Evolutionary conservation across 2,888 invertebrate genomes (phyloP), one percentile per base, ranked within the genome.

Genomic region (Caenorhabditis uteleia): DNA sequence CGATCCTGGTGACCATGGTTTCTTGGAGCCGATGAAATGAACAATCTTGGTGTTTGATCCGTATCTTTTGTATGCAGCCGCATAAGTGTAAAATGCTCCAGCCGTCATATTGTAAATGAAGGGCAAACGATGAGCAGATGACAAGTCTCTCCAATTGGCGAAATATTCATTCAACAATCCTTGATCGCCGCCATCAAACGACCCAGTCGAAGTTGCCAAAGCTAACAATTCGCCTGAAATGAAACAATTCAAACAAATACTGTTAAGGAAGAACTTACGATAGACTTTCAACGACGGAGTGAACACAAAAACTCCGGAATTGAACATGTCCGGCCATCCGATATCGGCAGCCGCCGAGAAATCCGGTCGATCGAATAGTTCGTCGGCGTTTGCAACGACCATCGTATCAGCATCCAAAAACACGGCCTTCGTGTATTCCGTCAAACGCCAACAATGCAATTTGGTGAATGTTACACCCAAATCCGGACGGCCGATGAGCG

Each of bases 391-490:
- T 87, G 91, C 90, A 78, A 98, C n/a, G 87, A 97, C 95, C 88
- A 98, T 87, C 70, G 92, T 92, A 85, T 99, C 98, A 72, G 98
- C 95, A 86, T 98, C 98, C 77, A 99, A 88, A 86, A 98, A 99
- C 8, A 98, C 95, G 85, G 94, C 93, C 87, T 97, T 99, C 73
- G 90, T 89, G 86, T 90, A 99, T 85, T 97, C 92, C 55, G 92
- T 92, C 68, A 99, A 89, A 79, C 90, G 89, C 98, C 98, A 99
- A 87, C 95, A 95, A 85, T 99, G 95, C 68, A 99, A 87, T 86
- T 99, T 99, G 70, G 98, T 98, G 86, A 98, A 95, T 71, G 97
- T 98, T 82, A 97, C 89, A 74, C 95, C 97, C 70, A 99, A 88
- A 85, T 98, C 97, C 21, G 97, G 97, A 78, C 97, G 88, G 76